Percentiles rank a stretch among this genome's conserved stretches.
phyloP scores from a whole-genome alignment of 2,113 vertebrate genomes.

The Clarias macrocephalus region DNA sequence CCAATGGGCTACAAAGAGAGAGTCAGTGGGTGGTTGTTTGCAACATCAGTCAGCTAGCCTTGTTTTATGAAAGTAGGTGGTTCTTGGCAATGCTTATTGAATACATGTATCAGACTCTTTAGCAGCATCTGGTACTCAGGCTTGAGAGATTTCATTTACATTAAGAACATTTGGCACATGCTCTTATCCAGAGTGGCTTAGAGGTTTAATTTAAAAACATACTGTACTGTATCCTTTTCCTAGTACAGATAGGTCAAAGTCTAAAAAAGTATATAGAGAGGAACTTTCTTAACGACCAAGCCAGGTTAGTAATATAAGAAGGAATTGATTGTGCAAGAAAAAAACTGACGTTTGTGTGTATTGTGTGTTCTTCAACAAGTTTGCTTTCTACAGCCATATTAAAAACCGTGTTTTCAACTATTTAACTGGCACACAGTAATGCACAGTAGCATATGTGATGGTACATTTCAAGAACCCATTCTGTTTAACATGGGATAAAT shows the following conservation, averaged over 20 bases:
- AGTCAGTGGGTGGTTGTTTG: conserved; percentile 6
- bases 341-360: not conserved
- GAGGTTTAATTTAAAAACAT: not conserved
- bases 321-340: not conserved
- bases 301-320: not conserved
- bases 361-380: not conserved
- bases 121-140: not conserved
- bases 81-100: too few species aligned
- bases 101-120: not conserved
- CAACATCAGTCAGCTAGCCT: not conserved
- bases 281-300: not conserved
- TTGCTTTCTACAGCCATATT: not conserved
- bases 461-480: not conserved
- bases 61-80: not conserved
- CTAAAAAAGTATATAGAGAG: not conserved
- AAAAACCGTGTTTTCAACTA: not conserved
- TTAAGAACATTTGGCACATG: not conserved
- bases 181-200: not conserved
- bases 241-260: not conserved
- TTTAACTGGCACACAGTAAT: not conserved
- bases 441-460: not conserved
- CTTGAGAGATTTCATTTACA: not conserved
- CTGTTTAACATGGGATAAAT: not conserved
- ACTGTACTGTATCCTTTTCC: not conserved
- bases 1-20: not conserved